Evolutionary conservation across 2,113 vertebrate species (phyloP).

Genomic region (Ginglymostoma cirratum): DNA sequence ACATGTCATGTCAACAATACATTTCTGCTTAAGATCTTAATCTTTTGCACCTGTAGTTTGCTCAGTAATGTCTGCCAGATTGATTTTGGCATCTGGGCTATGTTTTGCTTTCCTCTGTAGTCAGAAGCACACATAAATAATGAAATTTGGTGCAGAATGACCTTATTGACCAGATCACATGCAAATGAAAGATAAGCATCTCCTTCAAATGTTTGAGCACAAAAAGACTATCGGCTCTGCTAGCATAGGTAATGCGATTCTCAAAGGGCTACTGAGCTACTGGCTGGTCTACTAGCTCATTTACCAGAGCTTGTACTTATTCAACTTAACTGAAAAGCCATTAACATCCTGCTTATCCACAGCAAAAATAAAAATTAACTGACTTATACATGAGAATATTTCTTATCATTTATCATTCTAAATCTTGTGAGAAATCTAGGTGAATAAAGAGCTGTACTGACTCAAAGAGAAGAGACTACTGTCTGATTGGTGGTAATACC

Average conservation of each 20-base stretch:
- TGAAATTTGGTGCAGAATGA: background rate
- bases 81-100: background rate
- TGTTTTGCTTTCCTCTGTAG: background rate
- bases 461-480: background rate
- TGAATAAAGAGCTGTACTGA: background rate
- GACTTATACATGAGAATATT: background rate
- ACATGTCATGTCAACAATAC: background rate
- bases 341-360: background rate
- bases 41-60: background rate
- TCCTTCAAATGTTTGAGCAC: background rate
- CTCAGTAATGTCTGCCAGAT: background rate
- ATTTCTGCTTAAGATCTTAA: background rate
- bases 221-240: background rate
- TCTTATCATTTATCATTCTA: background rate
- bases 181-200: background rate
- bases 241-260: background rate
- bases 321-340: background rate
- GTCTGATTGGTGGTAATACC: background rate
- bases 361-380: background rate
- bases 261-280: background rate
- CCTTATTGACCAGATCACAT: slow-evolving; percentile 1
- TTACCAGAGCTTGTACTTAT: background rate
- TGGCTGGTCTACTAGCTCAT: background rate
- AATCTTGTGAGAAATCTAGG: background rate
- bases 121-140: slow-evolving; percentile 9